A percentile compares a stretch with the other conserved stretches of the same genome.
Evolutionary conservation across 2,113 vertebrate species (phyloP).

Genomic region (Brachypodius melanocephalos): DNA sequence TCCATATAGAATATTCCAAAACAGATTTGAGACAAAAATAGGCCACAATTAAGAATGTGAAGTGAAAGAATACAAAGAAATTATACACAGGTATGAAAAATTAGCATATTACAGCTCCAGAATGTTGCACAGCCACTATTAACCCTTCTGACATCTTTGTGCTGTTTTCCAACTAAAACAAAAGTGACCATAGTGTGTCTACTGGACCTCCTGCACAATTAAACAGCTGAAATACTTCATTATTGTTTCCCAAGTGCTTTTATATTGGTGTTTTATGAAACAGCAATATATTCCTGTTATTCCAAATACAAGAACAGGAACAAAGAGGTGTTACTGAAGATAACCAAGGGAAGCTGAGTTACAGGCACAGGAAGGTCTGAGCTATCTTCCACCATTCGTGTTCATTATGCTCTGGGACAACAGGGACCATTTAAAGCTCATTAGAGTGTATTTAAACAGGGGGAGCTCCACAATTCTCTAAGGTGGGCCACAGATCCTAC

Average conservation of each 20-base stretch:
- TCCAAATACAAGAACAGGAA: neutral
- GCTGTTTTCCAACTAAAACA: neutral
- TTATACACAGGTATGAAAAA: neutral
- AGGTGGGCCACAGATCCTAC: neutral
- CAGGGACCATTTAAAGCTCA: neutral
- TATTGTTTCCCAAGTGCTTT: neutral
- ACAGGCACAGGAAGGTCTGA: neutral
- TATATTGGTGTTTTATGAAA: neutral
- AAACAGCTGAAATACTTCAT: neutral
- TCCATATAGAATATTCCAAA: neutral
- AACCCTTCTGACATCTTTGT: neutral
- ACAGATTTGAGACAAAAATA: neutral
- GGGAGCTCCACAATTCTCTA: neutral
- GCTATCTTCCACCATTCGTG: neutral
- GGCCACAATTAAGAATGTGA: neutral
- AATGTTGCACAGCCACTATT: neutral
- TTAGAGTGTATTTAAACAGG: neutral
- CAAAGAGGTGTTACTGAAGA: neutral
- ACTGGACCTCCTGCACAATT: neutral
- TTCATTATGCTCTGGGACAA: neutral
- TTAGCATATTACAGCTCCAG: neutral
- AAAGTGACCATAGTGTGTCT: neutral
- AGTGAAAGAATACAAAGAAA: neutral
- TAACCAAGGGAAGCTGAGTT: neutral
- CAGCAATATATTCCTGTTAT: neutral